phyloP scores from a whole-genome alignment of 2,797 vertebrate genomes.

The Aphelocoma californica region DNA sequence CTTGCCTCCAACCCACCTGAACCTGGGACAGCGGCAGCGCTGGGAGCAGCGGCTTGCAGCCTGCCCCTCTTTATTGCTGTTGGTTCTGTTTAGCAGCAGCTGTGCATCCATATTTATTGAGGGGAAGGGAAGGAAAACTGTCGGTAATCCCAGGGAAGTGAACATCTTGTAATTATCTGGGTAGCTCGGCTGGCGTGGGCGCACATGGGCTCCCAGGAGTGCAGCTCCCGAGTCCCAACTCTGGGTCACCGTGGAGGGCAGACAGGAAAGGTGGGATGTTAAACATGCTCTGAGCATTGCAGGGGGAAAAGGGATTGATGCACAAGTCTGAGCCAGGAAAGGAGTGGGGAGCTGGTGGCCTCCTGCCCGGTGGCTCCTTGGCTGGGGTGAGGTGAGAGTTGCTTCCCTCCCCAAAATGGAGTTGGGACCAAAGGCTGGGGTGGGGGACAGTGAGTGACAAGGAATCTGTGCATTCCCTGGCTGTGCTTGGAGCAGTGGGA shows the following conservation, averaged over 20 bases:
- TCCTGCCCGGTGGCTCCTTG: neutral
- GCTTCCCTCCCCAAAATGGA: neutral
- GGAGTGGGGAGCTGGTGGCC: neutral
- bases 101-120: conserved; percentile 50
- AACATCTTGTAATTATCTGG: neutral
- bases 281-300: neutral
- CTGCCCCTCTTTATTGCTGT: neutral
- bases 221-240: neutral
- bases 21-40: neutral
- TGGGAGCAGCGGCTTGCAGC: neutral
- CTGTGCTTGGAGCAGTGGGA: neutral
- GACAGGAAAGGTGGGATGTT: neutral
- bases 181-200: neutral
- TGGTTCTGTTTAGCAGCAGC: neutral
- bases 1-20: rapidly evolving
- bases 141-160: neutral
- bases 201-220: neutral
- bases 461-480: neutral
- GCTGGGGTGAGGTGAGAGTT: neutral
- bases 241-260: neutral
- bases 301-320: neutral
- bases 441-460: neutral
- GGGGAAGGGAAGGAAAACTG: neutral
- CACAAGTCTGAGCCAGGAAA: neutral
- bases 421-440: neutral